Conservation (phyloP, 2,113 vertebrate species). For the Caloenas nicobarica region DNA sequence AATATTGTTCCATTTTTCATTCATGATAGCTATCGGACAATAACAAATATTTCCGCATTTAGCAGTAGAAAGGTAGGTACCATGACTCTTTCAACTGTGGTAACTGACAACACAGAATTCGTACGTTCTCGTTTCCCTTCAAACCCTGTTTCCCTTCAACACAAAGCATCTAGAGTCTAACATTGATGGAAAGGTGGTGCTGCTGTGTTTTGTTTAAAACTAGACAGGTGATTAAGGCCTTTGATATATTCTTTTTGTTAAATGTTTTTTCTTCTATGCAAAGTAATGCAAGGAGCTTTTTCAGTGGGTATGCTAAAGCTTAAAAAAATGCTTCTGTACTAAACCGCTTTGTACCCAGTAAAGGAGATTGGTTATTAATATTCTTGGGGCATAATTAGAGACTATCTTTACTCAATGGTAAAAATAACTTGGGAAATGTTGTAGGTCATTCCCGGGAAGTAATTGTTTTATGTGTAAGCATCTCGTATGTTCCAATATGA, state of each 20-base stretch:
- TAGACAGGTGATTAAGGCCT: background rate
- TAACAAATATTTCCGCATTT: background rate
- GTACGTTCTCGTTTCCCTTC: background rate
- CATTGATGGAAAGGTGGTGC: background rate
- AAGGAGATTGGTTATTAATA: background rate
- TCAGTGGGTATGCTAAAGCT: background rate
- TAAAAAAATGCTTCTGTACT: background rate
- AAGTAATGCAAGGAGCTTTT: background rate
- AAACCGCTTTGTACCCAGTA: background rate
- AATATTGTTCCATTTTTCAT: background rate
- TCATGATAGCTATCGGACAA: background rate
- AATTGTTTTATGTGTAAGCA: background rate
- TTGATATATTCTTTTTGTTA: background rate
- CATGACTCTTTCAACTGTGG: background rate
- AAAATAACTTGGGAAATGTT: background rate
- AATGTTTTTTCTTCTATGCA: background rate
- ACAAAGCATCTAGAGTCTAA: background rate
- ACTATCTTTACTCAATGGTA: background rate
- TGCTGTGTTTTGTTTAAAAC: background rate
- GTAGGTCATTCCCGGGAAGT: background rate
- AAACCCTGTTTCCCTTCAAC: background rate
- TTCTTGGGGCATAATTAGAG: background rate
- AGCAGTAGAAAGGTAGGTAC: background rate
- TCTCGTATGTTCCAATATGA: background rate
- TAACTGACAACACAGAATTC: background rate